Evolutionary conservation across 2,797 vertebrate genomes (phyloP).

Genomic region (Takifugu ocellatus): DNA sequence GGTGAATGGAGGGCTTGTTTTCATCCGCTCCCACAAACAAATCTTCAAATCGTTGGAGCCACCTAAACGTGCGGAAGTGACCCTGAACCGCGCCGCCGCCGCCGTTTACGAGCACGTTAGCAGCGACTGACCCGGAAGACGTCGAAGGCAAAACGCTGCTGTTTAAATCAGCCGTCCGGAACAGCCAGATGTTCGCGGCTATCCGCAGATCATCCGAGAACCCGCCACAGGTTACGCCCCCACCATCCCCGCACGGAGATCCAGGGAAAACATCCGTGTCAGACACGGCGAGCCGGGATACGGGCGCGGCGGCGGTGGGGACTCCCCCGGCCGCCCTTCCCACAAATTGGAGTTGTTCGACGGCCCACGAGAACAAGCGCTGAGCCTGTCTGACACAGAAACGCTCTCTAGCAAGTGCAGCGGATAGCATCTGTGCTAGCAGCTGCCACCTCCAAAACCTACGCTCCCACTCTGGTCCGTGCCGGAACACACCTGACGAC

Average conservation of each 20-base stretch:
- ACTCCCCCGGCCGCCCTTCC: not conserved
- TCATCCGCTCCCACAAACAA: too few relatives aligned
- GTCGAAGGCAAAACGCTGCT: conserved; percentile 31
- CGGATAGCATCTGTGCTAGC: conserved; percentile 38
- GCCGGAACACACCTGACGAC: conserved; percentile 9
- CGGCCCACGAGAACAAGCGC: not conserved
- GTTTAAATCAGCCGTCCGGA: conserved; percentile 42
- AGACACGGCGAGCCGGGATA: not conserved
- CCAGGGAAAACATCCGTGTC: not conserved
- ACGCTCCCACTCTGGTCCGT: conserved; percentile 2
- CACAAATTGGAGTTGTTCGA: conserved; percentile 6
- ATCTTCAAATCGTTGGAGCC: not conserved
- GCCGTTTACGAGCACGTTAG: conserved; percentile 39
- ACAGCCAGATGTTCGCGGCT: conserved; percentile 58
- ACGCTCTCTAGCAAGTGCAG: conserved; percentile 13
- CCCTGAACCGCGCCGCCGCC: conserved; percentile 3
- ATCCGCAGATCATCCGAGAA: conserved; percentile 19
- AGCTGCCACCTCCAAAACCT: conserved; percentile 32
- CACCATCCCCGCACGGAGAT: not conserved
- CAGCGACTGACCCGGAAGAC: conserved; percentile 51
- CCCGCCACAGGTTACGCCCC: conserved; percentile 10
- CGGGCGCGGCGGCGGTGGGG: not conserved
- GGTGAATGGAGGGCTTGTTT: too few relatives aligned
- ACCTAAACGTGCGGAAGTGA: not conserved
- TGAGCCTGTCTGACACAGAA: conserved; percentile 2